Evolutionary conservation across 2,888 invertebrate genomes (phyloP).

Genomic region (Hermaeophaga mercurialis): DNA sequence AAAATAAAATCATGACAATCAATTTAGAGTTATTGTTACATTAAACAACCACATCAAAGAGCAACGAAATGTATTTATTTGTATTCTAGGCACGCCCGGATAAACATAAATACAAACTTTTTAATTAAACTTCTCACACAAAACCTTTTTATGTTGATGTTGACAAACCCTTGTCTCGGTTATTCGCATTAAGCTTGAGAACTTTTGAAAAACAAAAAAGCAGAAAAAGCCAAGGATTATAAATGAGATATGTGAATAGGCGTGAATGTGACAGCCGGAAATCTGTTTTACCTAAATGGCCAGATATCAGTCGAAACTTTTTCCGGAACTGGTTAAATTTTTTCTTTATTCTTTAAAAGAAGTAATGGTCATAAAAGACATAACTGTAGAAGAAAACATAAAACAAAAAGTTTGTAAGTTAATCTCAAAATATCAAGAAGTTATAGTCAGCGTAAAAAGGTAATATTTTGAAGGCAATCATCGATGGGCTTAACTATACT

Average conservation of each 20-base stretch:
- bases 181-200: background rate
- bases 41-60: too few species aligned
- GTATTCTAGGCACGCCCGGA: background rate
- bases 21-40: too few species aligned
- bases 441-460: too few species aligned
- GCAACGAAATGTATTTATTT: background rate
- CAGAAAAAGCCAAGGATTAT: background rate
- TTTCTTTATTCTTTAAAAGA: too few species aligned
- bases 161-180: background rate
- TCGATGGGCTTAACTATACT: too few species aligned
- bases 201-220: background rate
- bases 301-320: background rate
- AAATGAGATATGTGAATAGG: background rate
- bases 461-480: too few species aligned
- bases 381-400: too few species aligned
- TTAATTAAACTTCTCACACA: background rate
- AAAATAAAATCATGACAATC: too few species aligned
- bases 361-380: too few species aligned
- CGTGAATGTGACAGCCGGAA: background rate
- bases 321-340: too few species aligned
- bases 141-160: constrained; percentile 1
- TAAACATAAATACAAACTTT: background rate
- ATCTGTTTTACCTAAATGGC: background rate
- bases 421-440: too few species aligned
- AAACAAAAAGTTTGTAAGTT: too few species aligned